Base-by-base conservation (phyloP, 2,113 vertebrate genomes). In the Phalacrocorax aristotelis region DNA sequence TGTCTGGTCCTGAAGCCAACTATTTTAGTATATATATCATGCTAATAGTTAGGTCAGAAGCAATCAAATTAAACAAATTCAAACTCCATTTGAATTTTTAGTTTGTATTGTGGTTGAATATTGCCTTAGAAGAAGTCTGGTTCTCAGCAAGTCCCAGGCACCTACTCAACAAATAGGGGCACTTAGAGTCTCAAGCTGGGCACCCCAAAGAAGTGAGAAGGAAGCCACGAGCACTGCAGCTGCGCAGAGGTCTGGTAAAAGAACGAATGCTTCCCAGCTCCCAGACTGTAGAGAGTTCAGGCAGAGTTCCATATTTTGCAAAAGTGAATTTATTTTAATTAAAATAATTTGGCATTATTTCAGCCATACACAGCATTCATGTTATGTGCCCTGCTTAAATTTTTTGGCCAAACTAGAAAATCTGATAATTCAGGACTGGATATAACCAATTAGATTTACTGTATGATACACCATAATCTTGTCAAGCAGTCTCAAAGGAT, bases 391-490 rank as follows among this genome's bases (percentile, higher is more conserved):
- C 38, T 77, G 25, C 51, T 74, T 84, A 61, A 72, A 69, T 90
- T 91, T 68, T 76, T 92, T 95, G 64, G 40, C 61, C 88, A 95
- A 75, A 80, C 75, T 46, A 83, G 62, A 58, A 95, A 94, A 94
- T 78, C 85, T 83, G 84, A 92, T 84, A 55, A 86, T 87, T 84
- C 74, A 77, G 85, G 44, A 72, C 27, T 74, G 51, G 70, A 89
- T 87, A 65, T 29, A 93, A 70, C 52, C 79, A 80, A 65, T 95
- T 88, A 86, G 87, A 91, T 76, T 68, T 78, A 64, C 87, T 42
- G 30, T 69, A n/a, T 49, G 64, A 75, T 78, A 44, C 55, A 66
- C 36, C 21, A 62, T 89, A 87, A 85, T 89, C 52, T 91, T 76
- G 83, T 96, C n/a, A 66, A 84, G 55, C 62, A 83, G 76, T 72